A percentile compares a stretch with the other conserved stretches of the same genome.
phyloP scores from a whole-genome alignment of 1,140 invertebrate genomes.

The Megalonaias nervosa region DNA sequence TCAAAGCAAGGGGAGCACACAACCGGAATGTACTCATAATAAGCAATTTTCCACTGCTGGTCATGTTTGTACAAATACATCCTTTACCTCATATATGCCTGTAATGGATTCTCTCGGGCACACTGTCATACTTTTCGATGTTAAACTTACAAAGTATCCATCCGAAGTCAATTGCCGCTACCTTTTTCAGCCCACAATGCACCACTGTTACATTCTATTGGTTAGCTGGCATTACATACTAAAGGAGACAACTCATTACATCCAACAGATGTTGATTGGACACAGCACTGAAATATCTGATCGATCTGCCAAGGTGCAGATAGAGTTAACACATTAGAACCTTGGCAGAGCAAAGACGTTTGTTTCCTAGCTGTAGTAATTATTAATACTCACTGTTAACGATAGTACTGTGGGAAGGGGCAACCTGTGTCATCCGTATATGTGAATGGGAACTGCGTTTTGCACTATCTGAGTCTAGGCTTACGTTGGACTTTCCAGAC shows the following conservation, averaged over 20 bases:
- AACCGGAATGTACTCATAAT: no score
- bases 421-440: conserved; percentile 31
- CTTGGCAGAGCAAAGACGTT: not conserved
- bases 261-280: not conserved
- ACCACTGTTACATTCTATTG: not conserved
- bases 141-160: no score
- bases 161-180: no score
- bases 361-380: not conserved
- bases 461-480: not conserved
- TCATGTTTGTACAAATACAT: no score
- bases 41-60: no score
- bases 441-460: conserved; percentile 11
- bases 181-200: no score
- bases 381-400: conserved; percentile 10
- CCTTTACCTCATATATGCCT: no score
- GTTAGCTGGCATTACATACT: not conserved
- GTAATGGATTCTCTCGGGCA: no score
- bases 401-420: conserved; percentile 17
- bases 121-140: no score
- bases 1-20: no score
- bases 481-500: conserved; percentile 10
- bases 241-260: not conserved
- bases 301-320: not conserved
- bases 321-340: not conserved
- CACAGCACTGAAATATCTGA: not conserved